Base-by-base conservation (phyloP, 2,113 vertebrate genomes). In the Malurus elegans region DNA sequence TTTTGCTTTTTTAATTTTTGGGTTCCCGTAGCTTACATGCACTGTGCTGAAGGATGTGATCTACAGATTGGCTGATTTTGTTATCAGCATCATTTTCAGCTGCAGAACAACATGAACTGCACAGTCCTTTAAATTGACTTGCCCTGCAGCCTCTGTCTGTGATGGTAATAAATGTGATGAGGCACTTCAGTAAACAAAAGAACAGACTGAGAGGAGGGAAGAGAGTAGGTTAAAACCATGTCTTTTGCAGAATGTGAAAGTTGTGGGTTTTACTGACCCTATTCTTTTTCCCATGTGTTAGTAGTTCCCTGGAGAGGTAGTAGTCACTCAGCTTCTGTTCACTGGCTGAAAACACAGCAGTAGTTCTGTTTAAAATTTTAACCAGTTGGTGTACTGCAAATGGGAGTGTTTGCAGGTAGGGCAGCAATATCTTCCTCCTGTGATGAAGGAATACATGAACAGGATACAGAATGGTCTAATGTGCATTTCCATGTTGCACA, bases 111-210 rank as follows among this genome's bases (percentile, higher is more conserved):
- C 34, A 32, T 61, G 31, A 88, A 60, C 50, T 50, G 14, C n/a
- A 19, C 21, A 62, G 54, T 65, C 84, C 70, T 96, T 87, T 91
- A 50, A 47, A 69, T 4, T 86, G 78, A 95, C 81, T 34, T 95
- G n/a, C 95, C 95, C 88, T 90, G 32, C 45, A 79, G 78, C 66
- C 34, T 87, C 36, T 74, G 38, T 48, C 4, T 72, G 38, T 20
- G 72, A 38, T 38, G 18, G 10, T 79, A 70, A 69, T 47, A 80
- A 74, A 93, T 73, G 29, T 20, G 56, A 84, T 86, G 64, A 95
- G 94, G 88, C 42, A 14, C 78, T 93, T 38, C 60, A 67, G 69
- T 74, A 93, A 88, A 92, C 64, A 88, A 66, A 57, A 80, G 25
- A 90, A 36, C 25, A 66, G 64, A 31, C 42, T 40, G 58, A 65